Conservation (phyloP, 1,140 invertebrate species). For the Rhizoglyphus robini region DNA sequence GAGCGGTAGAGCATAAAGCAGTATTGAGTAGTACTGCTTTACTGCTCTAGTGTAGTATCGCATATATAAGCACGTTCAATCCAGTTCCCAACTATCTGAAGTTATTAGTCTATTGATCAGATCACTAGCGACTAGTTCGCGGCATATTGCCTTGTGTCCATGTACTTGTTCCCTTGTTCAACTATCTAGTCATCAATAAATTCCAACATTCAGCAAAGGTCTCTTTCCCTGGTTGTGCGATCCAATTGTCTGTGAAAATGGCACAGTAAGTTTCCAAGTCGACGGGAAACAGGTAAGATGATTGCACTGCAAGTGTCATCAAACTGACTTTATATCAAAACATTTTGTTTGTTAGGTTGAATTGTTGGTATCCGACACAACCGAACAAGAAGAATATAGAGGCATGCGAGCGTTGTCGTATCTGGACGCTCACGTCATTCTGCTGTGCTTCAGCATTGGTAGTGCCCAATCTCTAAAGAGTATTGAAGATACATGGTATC, state of each 20-base stretch:
- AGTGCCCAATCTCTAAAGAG: slow-evolving; percentile 92
- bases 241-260: slow-evolving; percentile 42
- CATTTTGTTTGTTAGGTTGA: slow-evolving; percentile 48
- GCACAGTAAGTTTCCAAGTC: slow-evolving; percentile 45
- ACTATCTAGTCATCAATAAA: no score
- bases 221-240: slow-evolving; percentile 37
- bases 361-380: slow-evolving; percentile 93
- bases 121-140: no score
- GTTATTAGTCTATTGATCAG: no score
- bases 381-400: slow-evolving; percentile 91
- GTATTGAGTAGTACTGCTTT: no score
- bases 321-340: not conserved
- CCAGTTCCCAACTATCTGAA: no score
- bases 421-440: slow-evolving; percentile 92
- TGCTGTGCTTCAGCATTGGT: slow-evolving; percentile 96
- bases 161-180: no score
- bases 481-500: slow-evolving; percentile 95
- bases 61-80: no score
- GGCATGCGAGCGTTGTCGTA: slow-evolving; percentile 86
- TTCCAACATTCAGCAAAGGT: slow-evolving; percentile 37
- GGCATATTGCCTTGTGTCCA: no score
- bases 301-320: not conserved
- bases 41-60: no score
- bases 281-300: slow-evolving; percentile 39
- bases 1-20: no score